Evolutionary conservation across 2,888 invertebrate species (phyloP).

Genomic region (Apeira syringaria): DNA sequence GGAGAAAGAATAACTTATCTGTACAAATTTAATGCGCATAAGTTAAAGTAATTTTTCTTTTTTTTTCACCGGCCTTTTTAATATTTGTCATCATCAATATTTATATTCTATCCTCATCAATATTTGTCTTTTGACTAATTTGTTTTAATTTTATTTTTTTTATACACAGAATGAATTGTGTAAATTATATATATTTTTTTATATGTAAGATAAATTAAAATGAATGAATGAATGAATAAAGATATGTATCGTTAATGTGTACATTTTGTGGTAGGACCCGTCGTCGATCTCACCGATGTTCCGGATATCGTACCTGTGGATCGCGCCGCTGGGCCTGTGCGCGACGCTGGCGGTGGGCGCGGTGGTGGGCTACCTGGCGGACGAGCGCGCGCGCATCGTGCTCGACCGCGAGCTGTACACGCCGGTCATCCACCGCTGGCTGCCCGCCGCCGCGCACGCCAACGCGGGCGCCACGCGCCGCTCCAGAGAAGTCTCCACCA

Average conservation of each 20-base stretch:
- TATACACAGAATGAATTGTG: no score
- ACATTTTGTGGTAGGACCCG: constrained; percentile 50
- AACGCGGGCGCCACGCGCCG: constrained; percentile 48
- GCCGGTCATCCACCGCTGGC: constrained; percentile 58
- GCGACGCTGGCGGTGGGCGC: constrained; percentile 88
- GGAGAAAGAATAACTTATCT: no score
- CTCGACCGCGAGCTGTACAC: constrained; percentile 71
- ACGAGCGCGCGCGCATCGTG: constrained; percentile 43
- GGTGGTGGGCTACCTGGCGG: constrained; percentile 77
- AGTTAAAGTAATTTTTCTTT: no score
- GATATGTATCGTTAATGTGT: neutral
- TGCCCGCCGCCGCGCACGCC: constrained; percentile 55
- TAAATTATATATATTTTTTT: no score
- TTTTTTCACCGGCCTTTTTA: no score
- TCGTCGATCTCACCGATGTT: constrained; percentile 87
- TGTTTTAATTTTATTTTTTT: no score
- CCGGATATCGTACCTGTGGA: constrained; percentile 92
- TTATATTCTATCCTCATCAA: no score
- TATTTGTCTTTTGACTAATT: no score
- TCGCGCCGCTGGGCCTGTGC: constrained; percentile 88
- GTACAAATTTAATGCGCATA: no score
- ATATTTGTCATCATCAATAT: no score
- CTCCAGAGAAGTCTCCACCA: constrained; percentile 34
- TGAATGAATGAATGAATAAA: no score
- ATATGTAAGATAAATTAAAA: no score